Conservation (phyloP, 2,797 vertebrate species). For the Danio choprae region DNA sequence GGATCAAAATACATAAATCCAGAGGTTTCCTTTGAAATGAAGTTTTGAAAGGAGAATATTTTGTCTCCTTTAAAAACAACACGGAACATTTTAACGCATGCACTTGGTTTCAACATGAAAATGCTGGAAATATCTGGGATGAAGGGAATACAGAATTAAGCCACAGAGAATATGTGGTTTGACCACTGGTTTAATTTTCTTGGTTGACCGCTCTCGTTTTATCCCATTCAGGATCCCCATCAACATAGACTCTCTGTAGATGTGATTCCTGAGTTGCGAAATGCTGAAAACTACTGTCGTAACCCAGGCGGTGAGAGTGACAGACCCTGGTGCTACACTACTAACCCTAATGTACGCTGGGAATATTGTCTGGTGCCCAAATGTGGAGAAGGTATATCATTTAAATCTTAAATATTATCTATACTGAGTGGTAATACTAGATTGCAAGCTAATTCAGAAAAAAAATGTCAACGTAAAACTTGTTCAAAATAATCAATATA, state of each 20-base stretch:
- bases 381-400: slow-evolving; percentile 76
- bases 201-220: neutral
- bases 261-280: slow-evolving; percentile 85
- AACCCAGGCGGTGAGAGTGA: slow-evolving; percentile 88
- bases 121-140: slow-evolving; percentile 4
- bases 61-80: slow-evolving; percentile 22
- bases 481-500: neutral
- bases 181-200: neutral
- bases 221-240: slow-evolving; percentile 80
- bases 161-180: neutral
- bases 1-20: slow-evolving; percentile 18
- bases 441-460: too few species aligned
- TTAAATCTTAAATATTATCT: neutral
- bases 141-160: slow-evolving; percentile 13
- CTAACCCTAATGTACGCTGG: slow-evolving; percentile 82
- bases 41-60: slow-evolving; percentile 9
- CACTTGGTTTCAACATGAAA: neutral
- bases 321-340: slow-evolving; percentile 90
- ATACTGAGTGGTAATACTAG: neutral
- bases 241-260: slow-evolving; percentile 83
- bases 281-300: slow-evolving; percentile 85
- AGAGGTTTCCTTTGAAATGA: neutral
- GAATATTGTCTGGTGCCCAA: slow-evolving; percentile 85
- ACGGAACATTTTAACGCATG: neutral
- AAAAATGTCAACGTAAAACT: neutral